Base-by-base conservation (phyloP, 2,797 vertebrate genomes). In the Darevskia mixta region DNA sequence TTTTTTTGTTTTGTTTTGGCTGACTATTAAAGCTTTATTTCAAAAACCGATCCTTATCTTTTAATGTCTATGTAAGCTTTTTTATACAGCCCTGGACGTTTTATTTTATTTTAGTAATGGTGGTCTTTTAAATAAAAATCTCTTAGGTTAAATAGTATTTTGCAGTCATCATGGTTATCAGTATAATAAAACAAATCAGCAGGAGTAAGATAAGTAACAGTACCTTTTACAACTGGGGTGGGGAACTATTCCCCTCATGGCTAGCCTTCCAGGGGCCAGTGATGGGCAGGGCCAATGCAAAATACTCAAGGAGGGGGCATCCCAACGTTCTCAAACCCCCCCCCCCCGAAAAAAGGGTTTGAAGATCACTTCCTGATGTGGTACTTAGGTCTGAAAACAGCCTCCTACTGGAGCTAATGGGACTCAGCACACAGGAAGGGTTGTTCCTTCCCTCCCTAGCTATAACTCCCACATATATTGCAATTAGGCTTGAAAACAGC, bases 281-380 rank as follows among this genome's bases (percentile, higher is more conserved):
- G 35, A 73, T 35, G 32, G 35, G n/a, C 20, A 71, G 27, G 72
- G 35, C 2, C 13, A 73, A 35, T 20, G 35, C 15, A 35, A 27
- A 38, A 73, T 23, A 15, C 7, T 20, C 45, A 55, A 13, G 49
- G 32, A 35, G 32, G 15, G 72, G 72, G 8, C 35, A 11, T 20
- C 61, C 58, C 1, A 0, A 18, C 1, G 0, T 23, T 23, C 61
- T 64, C 61, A 64, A 18, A 0, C 17, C 6, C 49, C 7, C 20
- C 20, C 61, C 61, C 61, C 4, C 58, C 0, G 17, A 20, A 7
- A 72, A 72, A 32, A 73, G 2, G 13, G 17, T 18, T 73, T 73
- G 71, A 73, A 73, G 35, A 73, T 17, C 35, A 25, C 32, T 32
- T 73, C 72, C 35, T 35, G 35, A 5, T 35, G 20, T 38, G 69